These are phyloP conservation scores for Zophobas morio DNA, from an alignment of 1,140 invertebrate species.

Conservation along the genomic window DNA sequence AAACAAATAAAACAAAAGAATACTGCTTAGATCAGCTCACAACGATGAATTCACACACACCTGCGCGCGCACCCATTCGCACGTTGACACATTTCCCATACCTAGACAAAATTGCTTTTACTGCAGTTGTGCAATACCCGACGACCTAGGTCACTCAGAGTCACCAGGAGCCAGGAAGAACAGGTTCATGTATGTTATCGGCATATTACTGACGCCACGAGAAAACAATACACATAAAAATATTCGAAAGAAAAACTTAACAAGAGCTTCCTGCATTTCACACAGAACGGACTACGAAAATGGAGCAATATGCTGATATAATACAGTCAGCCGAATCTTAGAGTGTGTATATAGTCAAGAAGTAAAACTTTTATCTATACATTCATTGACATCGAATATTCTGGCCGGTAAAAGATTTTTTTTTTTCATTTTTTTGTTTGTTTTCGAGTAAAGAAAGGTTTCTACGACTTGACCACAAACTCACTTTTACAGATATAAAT, in stretches of 20 bases:
- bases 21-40: slow-evolving; percentile 63
- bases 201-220: slow-evolving; percentile 23
- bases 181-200: slow-evolving; percentile 36
- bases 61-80: slow-evolving; percentile 49
- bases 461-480: slow-evolving; percentile 58
- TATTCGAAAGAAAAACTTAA: slow-evolving; percentile 3
- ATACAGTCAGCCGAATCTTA: slow-evolving; percentile 48
- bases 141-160: slow-evolving; percentile 28
- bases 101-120: slow-evolving; percentile 63
- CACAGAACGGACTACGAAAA: slow-evolving; percentile 16
- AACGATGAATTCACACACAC: slow-evolving; percentile 59
- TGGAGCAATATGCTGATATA: slow-evolving; percentile 47
- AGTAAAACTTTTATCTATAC: slow-evolving; percentile 52
- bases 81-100: slow-evolving; percentile 50
- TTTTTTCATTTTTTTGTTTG: slow-evolving; percentile 1
- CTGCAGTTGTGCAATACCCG: slow-evolving; percentile 59
- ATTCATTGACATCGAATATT: slow-evolving; percentile 50
- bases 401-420: slow-evolving; percentile 46
- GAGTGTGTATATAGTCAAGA: slow-evolving; percentile 52
- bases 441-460: slow-evolving; percentile 37
- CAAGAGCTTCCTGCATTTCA: slow-evolving; percentile 20
- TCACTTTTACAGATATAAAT: slow-evolving; percentile 63
- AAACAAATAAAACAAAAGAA: slow-evolving; percentile 62
- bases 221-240: neutral
- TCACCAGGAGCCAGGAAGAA: slow-evolving; percentile 35